Percentiles rank a stretch among this genome's conserved stretches.
Conservation (phyloP, 2,888 invertebrate genomes). For the Buathra laborator region DNA sequence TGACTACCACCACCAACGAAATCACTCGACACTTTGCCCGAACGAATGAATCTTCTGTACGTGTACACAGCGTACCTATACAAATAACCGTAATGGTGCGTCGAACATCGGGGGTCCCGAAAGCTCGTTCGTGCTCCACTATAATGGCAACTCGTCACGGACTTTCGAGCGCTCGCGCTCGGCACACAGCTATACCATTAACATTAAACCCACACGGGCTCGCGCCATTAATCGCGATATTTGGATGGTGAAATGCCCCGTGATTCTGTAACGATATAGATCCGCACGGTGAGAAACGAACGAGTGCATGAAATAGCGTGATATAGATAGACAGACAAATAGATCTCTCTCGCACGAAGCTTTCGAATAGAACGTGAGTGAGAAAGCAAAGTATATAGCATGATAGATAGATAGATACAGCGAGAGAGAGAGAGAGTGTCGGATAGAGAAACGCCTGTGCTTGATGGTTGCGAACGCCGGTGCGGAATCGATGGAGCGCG, state of each 20-base stretch:
- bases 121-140: slow-evolving; percentile 30
- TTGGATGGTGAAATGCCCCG: slow-evolving; percentile 76
- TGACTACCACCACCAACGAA: slow-evolving; percentile 10
- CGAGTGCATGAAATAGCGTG: slow-evolving; percentile 20
- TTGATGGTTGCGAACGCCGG: slow-evolving; percentile 16
- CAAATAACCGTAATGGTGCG: slow-evolving; percentile 22
- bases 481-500: slow-evolving; percentile 75
- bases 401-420: not conserved
- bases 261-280: slow-evolving; percentile 71
- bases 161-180: slow-evolving; percentile 29
- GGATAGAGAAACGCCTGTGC: slow-evolving; percentile 12
- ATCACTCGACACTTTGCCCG: slow-evolving; percentile 22
- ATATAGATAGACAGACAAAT: not conserved
- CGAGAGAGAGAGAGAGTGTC: slow-evolving; percentile 38
- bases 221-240: slow-evolving; percentile 78
- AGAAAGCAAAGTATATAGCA: slow-evolving; percentile 15
- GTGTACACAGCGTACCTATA: not conserved
- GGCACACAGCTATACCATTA: slow-evolving; percentile 52
- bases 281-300: slow-evolving; percentile 19
- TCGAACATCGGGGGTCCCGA: slow-evolving; percentile 17
- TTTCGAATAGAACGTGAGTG: slow-evolving; percentile 12
- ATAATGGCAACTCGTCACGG: slow-evolving; percentile 37
- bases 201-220: slow-evolving; percentile 65
- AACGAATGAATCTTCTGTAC: slow-evolving; percentile 22
- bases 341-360: slow-evolving; percentile 11